Evolutionary conservation across 1,140 invertebrate species (phyloP).

Genomic region (Solenopsis fugax): DNA sequence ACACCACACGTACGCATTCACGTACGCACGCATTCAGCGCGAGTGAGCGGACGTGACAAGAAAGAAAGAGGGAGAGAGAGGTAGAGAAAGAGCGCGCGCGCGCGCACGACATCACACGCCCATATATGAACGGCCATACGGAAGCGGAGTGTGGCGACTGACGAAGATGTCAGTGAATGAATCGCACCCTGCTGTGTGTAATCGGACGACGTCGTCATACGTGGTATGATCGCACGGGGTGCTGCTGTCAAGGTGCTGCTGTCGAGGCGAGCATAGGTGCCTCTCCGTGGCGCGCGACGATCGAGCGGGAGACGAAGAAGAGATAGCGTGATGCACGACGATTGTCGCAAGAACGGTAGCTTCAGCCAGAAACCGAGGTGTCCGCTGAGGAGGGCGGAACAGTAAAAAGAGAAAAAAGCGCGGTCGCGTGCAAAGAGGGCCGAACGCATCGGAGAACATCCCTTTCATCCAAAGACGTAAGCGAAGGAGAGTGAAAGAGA

Average conservation of each 20-base stretch:
- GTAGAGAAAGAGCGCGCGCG: conserved; percentile 13
- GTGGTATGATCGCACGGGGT: conserved; percentile 56
- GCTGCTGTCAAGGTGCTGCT: conserved; percentile 16
- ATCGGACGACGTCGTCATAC: conserved; percentile 45
- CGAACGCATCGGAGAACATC: neutral
- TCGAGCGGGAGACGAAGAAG: neutral
- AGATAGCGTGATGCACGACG: conserved; percentile 25
- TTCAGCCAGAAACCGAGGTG: conserved; percentile 2
- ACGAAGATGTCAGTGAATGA: conserved; percentile 57
- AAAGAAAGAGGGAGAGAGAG: neutral
- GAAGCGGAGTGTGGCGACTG: conserved; percentile 42
- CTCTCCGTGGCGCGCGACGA: conserved; percentile 14
- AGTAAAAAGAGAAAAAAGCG: neutral
- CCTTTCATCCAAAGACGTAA: neutral
- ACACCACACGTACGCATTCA: conserved; percentile 37
- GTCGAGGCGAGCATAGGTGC: neutral
- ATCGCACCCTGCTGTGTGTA: conserved; percentile 33
- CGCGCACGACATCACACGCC: conserved; percentile 55
- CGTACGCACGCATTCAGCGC: neutral
- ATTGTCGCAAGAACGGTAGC: neutral
- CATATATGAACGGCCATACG: conserved; percentile 64
- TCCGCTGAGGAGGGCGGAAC: conserved; percentile 2
- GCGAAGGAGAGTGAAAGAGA: neutral
- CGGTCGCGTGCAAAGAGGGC: neutral
- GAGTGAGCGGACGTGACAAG: neutral